Percentiles rank a stretch among this genome's conserved stretches.
phyloP scores from a whole-genome alignment of 2,797 vertebrate species.

The Enteromius mattozi region DNA sequence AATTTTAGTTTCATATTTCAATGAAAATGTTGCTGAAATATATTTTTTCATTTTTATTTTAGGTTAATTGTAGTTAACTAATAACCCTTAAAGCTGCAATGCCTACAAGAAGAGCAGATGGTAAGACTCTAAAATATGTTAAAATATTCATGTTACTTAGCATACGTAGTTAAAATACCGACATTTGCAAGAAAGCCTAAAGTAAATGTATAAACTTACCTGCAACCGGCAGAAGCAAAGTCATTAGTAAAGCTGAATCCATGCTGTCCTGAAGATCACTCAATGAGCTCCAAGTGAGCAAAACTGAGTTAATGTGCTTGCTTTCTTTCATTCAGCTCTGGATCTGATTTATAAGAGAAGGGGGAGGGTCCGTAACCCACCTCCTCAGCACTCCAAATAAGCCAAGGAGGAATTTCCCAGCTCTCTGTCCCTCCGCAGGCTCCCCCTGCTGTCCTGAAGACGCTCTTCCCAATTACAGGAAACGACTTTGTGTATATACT shows the following conservation, averaged over 20 bases:
- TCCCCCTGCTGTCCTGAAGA: constrained; percentile 41
- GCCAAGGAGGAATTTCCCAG: constrained; percentile 51
- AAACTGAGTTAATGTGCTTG: neutral
- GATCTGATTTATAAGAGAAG: constrained; percentile 6
- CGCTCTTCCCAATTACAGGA: neutral
- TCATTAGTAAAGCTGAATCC: constrained; percentile 27
- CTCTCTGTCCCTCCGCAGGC: neutral
- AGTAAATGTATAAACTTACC: constrained; percentile 49
- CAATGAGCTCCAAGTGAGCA: neutral
- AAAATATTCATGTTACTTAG: constrained; percentile 4
- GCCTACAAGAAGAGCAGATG: neutral
- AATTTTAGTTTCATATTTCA: neutral
- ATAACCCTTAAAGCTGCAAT: neutral
- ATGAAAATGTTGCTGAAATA: neutral
- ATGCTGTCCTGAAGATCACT: constrained; percentile 42
- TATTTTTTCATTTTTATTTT: too few relatives aligned
- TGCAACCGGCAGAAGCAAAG: constrained; percentile 49
- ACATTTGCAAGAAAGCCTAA: neutral
- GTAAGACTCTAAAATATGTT: neutral
- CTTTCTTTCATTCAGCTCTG: neutral
- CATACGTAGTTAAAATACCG: neutral
- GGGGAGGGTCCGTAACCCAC: constrained; percentile 3
- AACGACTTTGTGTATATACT: neutral
- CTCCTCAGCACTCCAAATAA: constrained; percentile 21
- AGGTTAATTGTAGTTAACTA: neutral